phyloP scores from a whole-genome alignment of 2,113 vertebrate genomes.

The Bufo gargarizans region DNA sequence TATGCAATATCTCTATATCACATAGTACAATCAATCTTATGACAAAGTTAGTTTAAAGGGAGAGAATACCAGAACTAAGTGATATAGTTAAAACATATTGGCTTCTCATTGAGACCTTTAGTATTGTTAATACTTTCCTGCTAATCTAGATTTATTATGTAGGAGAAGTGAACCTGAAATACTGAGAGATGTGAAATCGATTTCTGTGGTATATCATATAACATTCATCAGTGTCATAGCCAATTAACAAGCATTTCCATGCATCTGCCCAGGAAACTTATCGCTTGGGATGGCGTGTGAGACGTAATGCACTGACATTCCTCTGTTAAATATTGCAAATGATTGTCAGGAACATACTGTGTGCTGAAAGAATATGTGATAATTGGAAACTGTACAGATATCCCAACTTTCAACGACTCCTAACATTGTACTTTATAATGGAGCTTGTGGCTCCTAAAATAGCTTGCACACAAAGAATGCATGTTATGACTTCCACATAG shows the following conservation, averaged over 20 bases:
- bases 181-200: constrained; percentile 47
- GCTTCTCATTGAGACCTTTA: not conserved
- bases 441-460: not conserved
- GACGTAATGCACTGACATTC: constrained; percentile 47
- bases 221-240: constrained; percentile 60
- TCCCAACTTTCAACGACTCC: constrained; percentile 15
- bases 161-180: constrained; percentile 58
- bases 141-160: constrained; percentile 62
- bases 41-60: not conserved
- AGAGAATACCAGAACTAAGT: not conserved
- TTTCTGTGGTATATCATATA: constrained; percentile 65
- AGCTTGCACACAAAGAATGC: not conserved
- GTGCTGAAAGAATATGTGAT: constrained; percentile 13
- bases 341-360: constrained; percentile 47
- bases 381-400: constrained; percentile 40
- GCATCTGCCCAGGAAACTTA: constrained; percentile 36
- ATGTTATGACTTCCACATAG: not conserved
- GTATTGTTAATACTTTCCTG: constrained; percentile 58
- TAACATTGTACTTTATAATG: not conserved
- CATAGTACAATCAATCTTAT: not conserved
- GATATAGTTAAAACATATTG: not conserved
- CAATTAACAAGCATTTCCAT: constrained; percentile 60
- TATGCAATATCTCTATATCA: not conserved
- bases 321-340: constrained; percentile 44
- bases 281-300: constrained; percentile 52